Base-by-base conservation (phyloP, 2,888 invertebrate genomes). In the Leptopterna dolabrata region DNA sequence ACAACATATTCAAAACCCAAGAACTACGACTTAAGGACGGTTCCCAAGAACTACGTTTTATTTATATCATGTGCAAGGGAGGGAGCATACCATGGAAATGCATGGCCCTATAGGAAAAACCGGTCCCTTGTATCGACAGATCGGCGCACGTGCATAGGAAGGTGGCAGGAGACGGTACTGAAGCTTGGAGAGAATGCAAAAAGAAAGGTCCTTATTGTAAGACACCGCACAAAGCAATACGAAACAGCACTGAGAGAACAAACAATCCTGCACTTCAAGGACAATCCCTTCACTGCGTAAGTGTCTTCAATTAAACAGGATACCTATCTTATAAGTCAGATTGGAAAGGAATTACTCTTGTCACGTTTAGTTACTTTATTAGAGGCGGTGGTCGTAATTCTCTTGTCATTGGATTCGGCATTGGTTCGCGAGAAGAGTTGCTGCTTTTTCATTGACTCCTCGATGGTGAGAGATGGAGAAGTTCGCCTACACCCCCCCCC, bases 51-150 rank as follows among this genome's bases (percentile, higher is more conserved):
- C 19, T 63, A 63, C 63, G 63, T 63, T 63, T 47, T 47, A 47
- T 47, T 47, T 63, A 63, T 63, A 24, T 63, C 19, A 4, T 63
- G 63, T 24, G 63, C 24, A 63, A 14, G n/a, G 51, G 24, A 63
- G 63, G 63, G 63, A 63, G 63, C 63, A 63, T 63, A 24, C 24
- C 63, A 63, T 63, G 63, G 63, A 63, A 63, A 63, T 63, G 63
- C 24, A 63, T 27, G 16, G n/a, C 73, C 73, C 73, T 73, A 73
- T 73, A 73, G 73, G 73, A n/a, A 36, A 73, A 73, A 73, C 73
- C 73, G 36, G 73, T 36, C 73, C 36, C 41, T n/a, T 30, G 73
- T 73, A 73, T 73, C 73, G 73, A 73, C 30, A 73, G 73, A 73
- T 73, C 73, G 24, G 63, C 63, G 73, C 73, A 73, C 73, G 73